These are phyloP conservation scores for Pheosia gnoma DNA, from an alignment of 2,888 invertebrate species.

Conservation along the genomic window DNA sequence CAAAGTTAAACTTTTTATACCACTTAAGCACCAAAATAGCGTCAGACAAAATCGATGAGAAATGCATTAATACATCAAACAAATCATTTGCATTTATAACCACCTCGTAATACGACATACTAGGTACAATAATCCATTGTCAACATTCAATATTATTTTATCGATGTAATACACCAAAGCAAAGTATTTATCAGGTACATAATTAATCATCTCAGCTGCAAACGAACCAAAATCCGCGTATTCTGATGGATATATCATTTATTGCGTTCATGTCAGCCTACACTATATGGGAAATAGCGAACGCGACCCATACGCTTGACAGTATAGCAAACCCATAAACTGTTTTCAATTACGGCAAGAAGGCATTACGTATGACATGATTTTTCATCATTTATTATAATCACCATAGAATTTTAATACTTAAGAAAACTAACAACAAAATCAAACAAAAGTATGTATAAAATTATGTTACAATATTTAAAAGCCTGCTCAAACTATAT, in stretches of 20 bases:
- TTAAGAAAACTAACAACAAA: constrained; percentile 36
- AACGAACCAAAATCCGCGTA: not conserved
- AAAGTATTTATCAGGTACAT: constrained; percentile 1
- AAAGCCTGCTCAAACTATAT: constrained; percentile 16
- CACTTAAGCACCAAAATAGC: constrained; percentile 23
- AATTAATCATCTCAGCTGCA: not conserved
- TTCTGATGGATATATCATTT: no score
- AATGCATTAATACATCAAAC: constrained; percentile 1
- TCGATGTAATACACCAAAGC: not conserved
- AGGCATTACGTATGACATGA: not conserved
- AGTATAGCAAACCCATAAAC: no score
- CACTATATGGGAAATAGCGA: no score
- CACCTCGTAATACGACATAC: no score
- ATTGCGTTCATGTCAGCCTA: no score
- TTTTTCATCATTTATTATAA: not conserved
- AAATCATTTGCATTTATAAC: not conserved
- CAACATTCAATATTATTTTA: not conserved
- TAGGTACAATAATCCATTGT: no score
- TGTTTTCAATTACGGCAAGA: constrained; percentile 1
- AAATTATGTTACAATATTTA: constrained; percentile 19
- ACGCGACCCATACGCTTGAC: no score
- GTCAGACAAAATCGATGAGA: no score
- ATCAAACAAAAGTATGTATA: constrained; percentile 21
- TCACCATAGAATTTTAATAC: not conserved
- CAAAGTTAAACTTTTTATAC: not conserved